These are phyloP conservation scores for Thumatha senex DNA, from an alignment of 2,888 invertebrate genomes.

Conservation along the genomic window DNA sequence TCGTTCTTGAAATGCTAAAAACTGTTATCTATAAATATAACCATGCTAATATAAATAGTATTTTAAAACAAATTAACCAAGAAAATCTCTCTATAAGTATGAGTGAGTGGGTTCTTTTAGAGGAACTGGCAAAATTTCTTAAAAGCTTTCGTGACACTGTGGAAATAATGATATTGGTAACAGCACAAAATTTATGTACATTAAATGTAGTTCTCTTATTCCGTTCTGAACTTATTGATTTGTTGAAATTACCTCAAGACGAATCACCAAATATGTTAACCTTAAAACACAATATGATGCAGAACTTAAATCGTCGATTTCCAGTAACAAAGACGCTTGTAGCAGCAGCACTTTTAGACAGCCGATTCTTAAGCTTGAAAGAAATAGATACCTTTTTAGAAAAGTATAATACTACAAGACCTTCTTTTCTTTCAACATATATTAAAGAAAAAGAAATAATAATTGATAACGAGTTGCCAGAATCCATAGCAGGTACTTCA, in stretches of 20 bases:
- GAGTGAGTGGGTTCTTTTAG: background rate
- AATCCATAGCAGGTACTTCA: background rate
- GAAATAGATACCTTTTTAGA: constrained; percentile 2
- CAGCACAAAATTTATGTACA: background rate
- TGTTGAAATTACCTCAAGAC: constrained; percentile 1
- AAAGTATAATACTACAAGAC: constrained; percentile 1
- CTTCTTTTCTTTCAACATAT: constrained; percentile 3
- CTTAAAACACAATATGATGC: background rate
- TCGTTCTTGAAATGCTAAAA: background rate
- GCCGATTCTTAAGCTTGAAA: constrained; percentile 4
- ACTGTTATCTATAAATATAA: background rate
- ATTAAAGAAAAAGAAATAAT: background rate
- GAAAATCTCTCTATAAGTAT: background rate
- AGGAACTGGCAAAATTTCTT: background rate
- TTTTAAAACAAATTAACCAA: background rate
- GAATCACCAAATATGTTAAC: background rate
- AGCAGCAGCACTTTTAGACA: constrained; percentile 10
- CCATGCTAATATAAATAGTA: background rate
- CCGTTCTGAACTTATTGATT: constrained; percentile 1
- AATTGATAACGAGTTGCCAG: background rate
- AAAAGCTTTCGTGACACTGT: constrained; percentile 1
- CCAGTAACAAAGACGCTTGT: constrained; percentile 6
- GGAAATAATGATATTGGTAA: background rate
- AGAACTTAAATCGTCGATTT: constrained; percentile 3
- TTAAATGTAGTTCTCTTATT: constrained; percentile 7